Base-by-base conservation (phyloP, 2,888 invertebrate genomes). In the Dicycla oo region DNA sequence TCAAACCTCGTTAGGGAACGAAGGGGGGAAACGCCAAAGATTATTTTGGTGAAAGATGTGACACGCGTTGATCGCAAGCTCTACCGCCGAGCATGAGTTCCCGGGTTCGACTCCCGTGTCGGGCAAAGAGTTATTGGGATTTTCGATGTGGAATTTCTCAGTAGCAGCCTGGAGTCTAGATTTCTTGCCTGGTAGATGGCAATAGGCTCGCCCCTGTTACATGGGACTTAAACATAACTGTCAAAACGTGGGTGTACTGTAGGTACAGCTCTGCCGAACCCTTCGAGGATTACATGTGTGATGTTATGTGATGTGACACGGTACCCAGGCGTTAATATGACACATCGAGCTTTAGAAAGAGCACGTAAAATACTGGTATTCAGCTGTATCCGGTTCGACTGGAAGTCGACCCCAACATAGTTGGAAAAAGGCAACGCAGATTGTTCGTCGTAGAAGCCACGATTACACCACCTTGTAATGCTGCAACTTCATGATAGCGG, bases 11-110 rank as follows among this genome's bases (percentile, higher is more conserved):
- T 67, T 77, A 77, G 13, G 40, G 6, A 53, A 53, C 23, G 23
- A 38, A 62, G 81, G 57, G 81, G 56, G 56, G 43, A 23, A 49
- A 11, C 11, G 20, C 1, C 70, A 82, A 34, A 78, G 82, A 82
- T 43, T 54, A 77, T 30, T n/a, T 13, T 7, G 1, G n/a, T 30
- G 7, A 10, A 2, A 80, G 80, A 80, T 30, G 57, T 15, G 80
- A 56, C 30, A 53, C n/a, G 5, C 26, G 26, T 30, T 43, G 20
- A 13, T 26, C 13, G 7, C 11, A 26, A 7, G 13, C 4, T 26
- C 3, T 7, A 43, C 4, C 13, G 20, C 11, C 13, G 18, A 40
- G 23, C 40, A 40, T 11, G 11, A 60, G 23, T 7, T 60, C 0
- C 18, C 18, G 18, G 6, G 23, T 40, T 23, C 40, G 5, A 40